Conservation (phyloP, 2,888 invertebrate species). For the Ochropleura plecta region DNA sequence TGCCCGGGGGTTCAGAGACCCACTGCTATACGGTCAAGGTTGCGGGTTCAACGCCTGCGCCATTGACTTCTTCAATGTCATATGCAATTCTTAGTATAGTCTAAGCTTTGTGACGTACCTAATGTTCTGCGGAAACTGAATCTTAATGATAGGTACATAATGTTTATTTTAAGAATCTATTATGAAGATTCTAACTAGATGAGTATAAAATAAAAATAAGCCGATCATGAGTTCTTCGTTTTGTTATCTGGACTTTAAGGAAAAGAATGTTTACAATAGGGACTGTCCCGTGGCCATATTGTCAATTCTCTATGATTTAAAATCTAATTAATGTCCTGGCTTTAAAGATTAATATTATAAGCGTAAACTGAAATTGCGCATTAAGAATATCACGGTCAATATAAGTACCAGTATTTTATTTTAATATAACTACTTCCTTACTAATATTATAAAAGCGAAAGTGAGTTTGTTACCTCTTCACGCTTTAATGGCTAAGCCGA, state of each 20-base stretch:
- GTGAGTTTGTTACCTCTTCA: too few relatives aligned
- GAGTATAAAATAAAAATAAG: not conserved
- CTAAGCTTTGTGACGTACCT: conserved; percentile 39
- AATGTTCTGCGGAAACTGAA: conserved; percentile 21
- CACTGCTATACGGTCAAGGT: conserved; percentile 40
- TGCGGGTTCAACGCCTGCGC: conserved; percentile 46
- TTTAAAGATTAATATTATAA: too few relatives aligned
- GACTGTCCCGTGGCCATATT: not conserved
- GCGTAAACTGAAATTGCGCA: too few relatives aligned
- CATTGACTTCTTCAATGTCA: conserved; percentile 42
- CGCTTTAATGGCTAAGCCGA: too few relatives aligned
- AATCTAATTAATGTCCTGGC: conserved; percentile 4
- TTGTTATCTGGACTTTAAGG: not conserved
- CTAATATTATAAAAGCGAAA: too few relatives aligned
- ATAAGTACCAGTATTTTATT: too few relatives aligned
- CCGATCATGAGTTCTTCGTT: not conserved
- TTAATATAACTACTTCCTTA: too few relatives aligned
- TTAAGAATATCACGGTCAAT: too few relatives aligned
- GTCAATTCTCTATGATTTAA: not conserved
- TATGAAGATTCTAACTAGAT: not conserved
- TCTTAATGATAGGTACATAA: not conserved
- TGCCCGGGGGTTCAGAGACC: conserved; percentile 26
- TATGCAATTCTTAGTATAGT: conserved; percentile 23
- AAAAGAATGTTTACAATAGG: conserved; percentile 9
- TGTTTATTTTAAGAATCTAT: not conserved